Evolutionary conservation across 92 coral and sea anemone genomes (phyloP).

Genomic region (Porites cylindrica): DNA sequence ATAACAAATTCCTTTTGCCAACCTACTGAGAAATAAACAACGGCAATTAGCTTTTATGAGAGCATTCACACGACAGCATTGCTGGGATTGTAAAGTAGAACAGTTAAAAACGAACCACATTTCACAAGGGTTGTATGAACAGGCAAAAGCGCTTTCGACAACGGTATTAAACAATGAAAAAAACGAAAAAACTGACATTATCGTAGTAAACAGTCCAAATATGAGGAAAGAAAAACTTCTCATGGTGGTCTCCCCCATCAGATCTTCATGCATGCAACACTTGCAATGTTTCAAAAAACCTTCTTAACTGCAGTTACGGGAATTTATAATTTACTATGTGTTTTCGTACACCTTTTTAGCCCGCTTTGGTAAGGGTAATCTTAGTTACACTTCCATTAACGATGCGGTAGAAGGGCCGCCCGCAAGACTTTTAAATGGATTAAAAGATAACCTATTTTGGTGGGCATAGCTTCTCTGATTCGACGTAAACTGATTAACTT

Average conservation of each 20-base stretch:
- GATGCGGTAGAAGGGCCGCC: slow-evolving; percentile 1
- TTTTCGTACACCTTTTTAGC: background rate
- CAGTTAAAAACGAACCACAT: no score
- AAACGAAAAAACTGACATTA: no score
- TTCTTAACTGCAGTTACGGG: background rate
- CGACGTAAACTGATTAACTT: slow-evolving; percentile 27
- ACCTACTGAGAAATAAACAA: background rate
- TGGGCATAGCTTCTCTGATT: background rate
- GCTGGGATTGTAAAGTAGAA: background rate
- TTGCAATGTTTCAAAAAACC: background rate
- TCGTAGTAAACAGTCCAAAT: no score
- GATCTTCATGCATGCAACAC: no score
- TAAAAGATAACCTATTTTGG: slow-evolving; percentile 19
- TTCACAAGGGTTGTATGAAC: no score
- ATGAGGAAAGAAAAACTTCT: no score
- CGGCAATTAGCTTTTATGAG: no score
- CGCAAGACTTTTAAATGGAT: slow-evolving; percentile 3
- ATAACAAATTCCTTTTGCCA: background rate
- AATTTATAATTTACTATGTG: background rate
- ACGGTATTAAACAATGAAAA: no score
- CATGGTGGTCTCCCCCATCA: no score
- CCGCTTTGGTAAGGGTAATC: no score
- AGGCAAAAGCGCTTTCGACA: no score
- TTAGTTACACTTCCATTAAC: background rate
- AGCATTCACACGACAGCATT: background rate